Conservation (phyloP, 2,888 invertebrate genomes). For the Diloba caeruleocephala region DNA sequence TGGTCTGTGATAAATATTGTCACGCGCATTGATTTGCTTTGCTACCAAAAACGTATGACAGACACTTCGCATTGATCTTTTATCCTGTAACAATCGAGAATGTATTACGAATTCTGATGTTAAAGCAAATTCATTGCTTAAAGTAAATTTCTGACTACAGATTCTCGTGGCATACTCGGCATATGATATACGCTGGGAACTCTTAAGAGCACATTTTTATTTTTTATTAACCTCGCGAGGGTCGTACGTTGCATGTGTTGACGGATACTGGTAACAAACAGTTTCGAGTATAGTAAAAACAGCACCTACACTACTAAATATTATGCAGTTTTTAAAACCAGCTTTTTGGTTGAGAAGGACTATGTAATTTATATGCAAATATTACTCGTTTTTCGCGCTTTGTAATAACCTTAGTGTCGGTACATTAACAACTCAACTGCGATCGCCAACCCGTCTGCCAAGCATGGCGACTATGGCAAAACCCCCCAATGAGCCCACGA, state of each 20-base stretch:
- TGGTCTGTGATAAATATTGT: too few relatives aligned
- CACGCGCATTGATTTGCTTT: too few relatives aligned
- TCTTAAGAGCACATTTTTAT: conserved; percentile 24
- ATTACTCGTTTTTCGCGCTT: conserved; percentile 15
- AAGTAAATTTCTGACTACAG: conserved; percentile 17
- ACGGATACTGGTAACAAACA: conserved; percentile 23
- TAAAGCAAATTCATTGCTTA: conserved; percentile 2
- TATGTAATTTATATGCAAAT: conserved; percentile 40
- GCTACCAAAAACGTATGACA: too few relatives aligned
- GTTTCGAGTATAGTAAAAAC: conserved; percentile 17
- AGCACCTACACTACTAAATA: conserved; percentile 15
- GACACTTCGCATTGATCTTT: too few relatives aligned
- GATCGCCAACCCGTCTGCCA: too few relatives aligned
- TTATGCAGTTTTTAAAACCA: conserved; percentile 1
- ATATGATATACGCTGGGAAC: conserved; percentile 3
- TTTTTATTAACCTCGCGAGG: conserved; percentile 27
- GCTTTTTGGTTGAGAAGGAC: conserved; percentile 16
- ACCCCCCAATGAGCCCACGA: too few relatives aligned
- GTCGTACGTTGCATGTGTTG: conserved; percentile 24
- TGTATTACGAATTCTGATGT: conserved; percentile 20
- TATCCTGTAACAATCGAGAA: background rate
- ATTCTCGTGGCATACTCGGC: background rate
- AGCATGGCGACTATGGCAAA: too few relatives aligned
- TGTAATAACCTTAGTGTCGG: conserved; percentile 15
- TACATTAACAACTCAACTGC: conserved; percentile 7